phyloP scores from a whole-genome alignment of 2,888 invertebrate species.

The Perdita meconis region DNA sequence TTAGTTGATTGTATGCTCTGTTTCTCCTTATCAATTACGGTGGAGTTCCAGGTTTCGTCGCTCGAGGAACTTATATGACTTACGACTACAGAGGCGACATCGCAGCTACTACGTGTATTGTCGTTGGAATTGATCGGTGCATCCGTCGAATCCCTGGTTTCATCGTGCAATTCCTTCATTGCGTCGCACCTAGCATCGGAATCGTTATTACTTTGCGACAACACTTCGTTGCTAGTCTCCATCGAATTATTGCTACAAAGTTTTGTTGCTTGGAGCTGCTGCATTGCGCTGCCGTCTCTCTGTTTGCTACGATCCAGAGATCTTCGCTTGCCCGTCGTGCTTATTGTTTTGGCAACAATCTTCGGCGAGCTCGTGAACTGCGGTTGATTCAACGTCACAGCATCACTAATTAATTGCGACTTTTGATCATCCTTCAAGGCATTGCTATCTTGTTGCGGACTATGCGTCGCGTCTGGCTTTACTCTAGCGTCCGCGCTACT shows the following conservation, averaged over 20 bases:
- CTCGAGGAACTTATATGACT: too few relatives aligned
- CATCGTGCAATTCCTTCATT: constrained; percentile 38
- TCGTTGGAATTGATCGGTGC: constrained; percentile 40
- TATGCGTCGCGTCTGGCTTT: background rate
- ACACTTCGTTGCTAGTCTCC: constrained; percentile 49
- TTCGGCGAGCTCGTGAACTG: constrained; percentile 75
- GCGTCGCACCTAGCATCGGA: background rate
- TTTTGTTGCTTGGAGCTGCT: background rate
- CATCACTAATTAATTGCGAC: background rate
- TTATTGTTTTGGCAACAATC: constrained; percentile 10
- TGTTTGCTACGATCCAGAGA: constrained; percentile 16
- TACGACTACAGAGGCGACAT: too few relatives aligned
- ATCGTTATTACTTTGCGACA: constrained; percentile 42
- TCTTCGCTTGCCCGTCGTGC: constrained; percentile 7
- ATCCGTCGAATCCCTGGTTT: constrained; percentile 41
- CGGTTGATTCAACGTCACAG: constrained; percentile 61
- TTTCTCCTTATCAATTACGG: background rate
- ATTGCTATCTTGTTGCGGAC: background rate
- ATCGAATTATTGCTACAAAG: constrained; percentile 23
- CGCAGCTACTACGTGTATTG: constrained; percentile 38
- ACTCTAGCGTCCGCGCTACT: background rate
- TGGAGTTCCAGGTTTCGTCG: background rate
- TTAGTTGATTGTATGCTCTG: background rate
- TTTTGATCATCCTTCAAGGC: background rate
- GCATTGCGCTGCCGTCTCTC: background rate